phyloP scores from a whole-genome alignment of 2,888 invertebrate species.

The Druceiella hillmani region DNA sequence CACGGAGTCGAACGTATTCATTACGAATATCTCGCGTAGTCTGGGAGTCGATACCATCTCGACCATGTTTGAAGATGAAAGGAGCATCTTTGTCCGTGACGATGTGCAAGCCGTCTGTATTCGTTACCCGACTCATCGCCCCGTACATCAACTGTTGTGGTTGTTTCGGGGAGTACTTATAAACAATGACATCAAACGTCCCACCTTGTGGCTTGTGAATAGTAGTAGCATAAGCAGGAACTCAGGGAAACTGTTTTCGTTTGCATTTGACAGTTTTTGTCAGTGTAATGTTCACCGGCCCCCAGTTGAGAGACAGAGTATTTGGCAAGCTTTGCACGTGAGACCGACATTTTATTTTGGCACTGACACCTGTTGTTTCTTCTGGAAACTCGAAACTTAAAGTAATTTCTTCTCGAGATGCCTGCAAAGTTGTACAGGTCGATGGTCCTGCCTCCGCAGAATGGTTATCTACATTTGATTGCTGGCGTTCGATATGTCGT shows the following conservation, averaged over 20 bases:
- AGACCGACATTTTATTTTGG: constrained; percentile 19
- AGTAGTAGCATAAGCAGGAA: constrained; percentile 21
- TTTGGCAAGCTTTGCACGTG: constrained; percentile 18
- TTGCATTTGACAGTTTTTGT: constrained; percentile 22
- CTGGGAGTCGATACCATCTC: constrained; percentile 16
- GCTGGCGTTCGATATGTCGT: constrained; percentile 23
- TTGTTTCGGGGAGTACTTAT: constrained; percentile 20
- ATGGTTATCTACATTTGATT: constrained; percentile 11
- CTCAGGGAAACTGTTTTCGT: constrained; percentile 24
- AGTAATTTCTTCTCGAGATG: constrained; percentile 19
- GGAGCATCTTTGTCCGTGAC: constrained; percentile 15
- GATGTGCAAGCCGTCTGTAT: constrained; percentile 14
- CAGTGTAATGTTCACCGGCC: constrained; percentile 19
- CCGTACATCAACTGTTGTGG: constrained; percentile 19
- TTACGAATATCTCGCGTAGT: constrained; percentile 21
- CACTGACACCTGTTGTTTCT: constrained; percentile 15
- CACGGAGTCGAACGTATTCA: constrained; percentile 21
- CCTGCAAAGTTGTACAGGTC: constrained; percentile 15
- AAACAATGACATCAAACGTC: constrained; percentile 22
- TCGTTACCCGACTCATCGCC: constrained; percentile 15
- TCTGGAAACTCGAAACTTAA: constrained; percentile 21
- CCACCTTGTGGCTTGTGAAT: constrained; percentile 22
- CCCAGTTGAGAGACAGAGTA: constrained; percentile 19
- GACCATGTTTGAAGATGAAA: constrained; percentile 8
- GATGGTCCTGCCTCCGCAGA: constrained; percentile 18